Base-by-base conservation (phyloP, 2,113 vertebrate species). In the Microtus ochrogaster region DNA sequence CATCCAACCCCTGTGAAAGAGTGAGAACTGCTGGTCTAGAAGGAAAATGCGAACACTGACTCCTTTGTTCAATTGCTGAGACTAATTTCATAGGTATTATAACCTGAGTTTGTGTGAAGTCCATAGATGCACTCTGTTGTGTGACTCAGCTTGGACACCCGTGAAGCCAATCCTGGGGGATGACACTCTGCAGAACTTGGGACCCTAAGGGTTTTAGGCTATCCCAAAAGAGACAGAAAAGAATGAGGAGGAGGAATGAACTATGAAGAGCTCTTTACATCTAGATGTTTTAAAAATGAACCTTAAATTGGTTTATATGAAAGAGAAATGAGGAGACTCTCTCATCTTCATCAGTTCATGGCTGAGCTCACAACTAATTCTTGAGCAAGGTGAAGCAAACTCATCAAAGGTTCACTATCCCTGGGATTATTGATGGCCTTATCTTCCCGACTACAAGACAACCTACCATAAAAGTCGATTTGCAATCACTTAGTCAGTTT, bases 41-140 rank as follows among this genome's bases (percentile, higher is more conserved):
- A 83, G 81, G 52, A 72, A 70, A 70, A 84, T 58, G 28, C 49
- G 63, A 79, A 52, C 2, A 19, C 0, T 2, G 24, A 3, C 6
- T 74, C 22, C 5, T 58, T 63, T 47, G 9, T 66, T 81, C 17
- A 65, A 12, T 88, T 73, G 11, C 39, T 30, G 87, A 84, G 70
- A 84, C 26, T 74, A 68, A 85, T 39, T 87, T 77, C 70, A 55
- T 82, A 39, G 1, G 7, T 19, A 72, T 2, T 19, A 87, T 55
- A 44, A 22, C 52, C 2, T 39, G 30, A 36, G 47, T 33, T 1
- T 30, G 26, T 13, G 33, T 22, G 63, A 0, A 22, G 8, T 11
- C 58, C 33, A 0, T 4, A 47, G 30, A 9, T 9, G 3, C 41
- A 90, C 8, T 17, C 3, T 10, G 24, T 2, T 0, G 1, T 39